Base-by-base conservation (phyloP, 2,888 invertebrate genomes). In the Papilio protenor region DNA sequence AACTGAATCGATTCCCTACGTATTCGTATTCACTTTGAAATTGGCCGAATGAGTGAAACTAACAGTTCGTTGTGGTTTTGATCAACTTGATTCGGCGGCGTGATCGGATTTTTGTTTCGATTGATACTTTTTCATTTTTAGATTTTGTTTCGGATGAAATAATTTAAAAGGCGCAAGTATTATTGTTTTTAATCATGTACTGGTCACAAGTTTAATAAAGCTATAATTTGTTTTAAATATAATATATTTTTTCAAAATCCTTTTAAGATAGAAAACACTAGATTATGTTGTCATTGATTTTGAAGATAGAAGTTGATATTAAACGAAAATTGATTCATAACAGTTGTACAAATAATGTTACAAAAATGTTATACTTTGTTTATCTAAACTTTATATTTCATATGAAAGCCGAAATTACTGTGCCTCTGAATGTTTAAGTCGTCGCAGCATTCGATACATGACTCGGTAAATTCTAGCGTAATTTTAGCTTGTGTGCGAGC, bases 1-100 rank as follows among this genome's bases (percentile, higher is more conserved):
- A 75, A 45, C 59, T 61, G 75, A 73, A 77, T 77, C 69, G 73
- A 47, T 77, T 73, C 55, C 75, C 57, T 27, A 75, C 78, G 73
- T 77, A 76, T 76, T 73, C 66, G 76, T 74, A 76, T 76, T 75
- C 75, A 73, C 74, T 73, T 76, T 49, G 71, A 76, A 76, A 78
- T 78, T 78, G 76, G 64, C 57, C 72, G 75, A 72, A 75, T 78
- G 75, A 78, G 75, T 78, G 78, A 72, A 78, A 78, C 75, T 75
- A 78, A 72, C 75, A 77, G 70, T 77, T 64, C 64, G 78, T 72
- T 78, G 75, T 71, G 75, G 75, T 72, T 72, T 78, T 45, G 49
- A 23, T 77, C 74, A 74, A 40, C 55, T 75, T 70, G 66, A 77
- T 73, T 18, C 77, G 16, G 45, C 47, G n/a, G 57, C 23, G 77